Conservation (phyloP, 2,888 invertebrate species). For the Pyrocoelia pectoralis region DNA sequence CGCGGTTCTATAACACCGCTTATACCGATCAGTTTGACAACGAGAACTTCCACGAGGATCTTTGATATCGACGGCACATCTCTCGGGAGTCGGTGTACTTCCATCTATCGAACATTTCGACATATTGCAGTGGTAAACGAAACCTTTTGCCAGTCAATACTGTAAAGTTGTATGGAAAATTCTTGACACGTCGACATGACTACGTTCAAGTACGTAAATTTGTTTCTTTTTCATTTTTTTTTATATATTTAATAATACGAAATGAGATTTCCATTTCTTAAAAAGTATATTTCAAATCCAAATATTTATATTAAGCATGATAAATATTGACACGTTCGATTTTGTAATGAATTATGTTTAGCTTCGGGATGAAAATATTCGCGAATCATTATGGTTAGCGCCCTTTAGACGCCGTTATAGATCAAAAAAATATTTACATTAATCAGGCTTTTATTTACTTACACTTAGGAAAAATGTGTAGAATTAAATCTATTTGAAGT, state of each 20-base stretch:
- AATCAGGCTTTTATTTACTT: not conserved
- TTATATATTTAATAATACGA: not conserved
- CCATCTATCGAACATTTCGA: conserved; percentile 27
- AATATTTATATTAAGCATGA: not conserved
- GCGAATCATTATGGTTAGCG: not conserved
- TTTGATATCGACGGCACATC: conserved; percentile 33
- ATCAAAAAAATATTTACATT: conserved; percentile 1
- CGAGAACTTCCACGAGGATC: conserved; percentile 33
- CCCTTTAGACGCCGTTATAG: not conserved
- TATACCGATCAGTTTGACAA: conserved; percentile 15
- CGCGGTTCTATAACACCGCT: too few relatives aligned
- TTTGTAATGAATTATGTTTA: not conserved
- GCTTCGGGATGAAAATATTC: not conserved
- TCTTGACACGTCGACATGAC: conserved; percentile 14
- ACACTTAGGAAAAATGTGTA: not conserved
- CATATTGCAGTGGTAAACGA: conserved; percentile 32
- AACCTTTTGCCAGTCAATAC: conserved; percentile 29
- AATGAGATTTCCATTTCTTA: not conserved
- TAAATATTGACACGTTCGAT: not conserved
- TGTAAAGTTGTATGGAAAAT: conserved; percentile 18
- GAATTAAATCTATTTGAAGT: not conserved
- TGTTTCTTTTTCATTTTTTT: not conserved
- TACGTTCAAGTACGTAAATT: not conserved
- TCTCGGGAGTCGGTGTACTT: conserved; percentile 20
- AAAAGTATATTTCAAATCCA: not conserved